Percentiles rank a stretch among this genome's conserved stretches.
These are phyloP conservation scores for Eidolon dupreanum DNA, from an alignment of 2,797 vertebrate species.

Conservation along the genomic window DNA sequence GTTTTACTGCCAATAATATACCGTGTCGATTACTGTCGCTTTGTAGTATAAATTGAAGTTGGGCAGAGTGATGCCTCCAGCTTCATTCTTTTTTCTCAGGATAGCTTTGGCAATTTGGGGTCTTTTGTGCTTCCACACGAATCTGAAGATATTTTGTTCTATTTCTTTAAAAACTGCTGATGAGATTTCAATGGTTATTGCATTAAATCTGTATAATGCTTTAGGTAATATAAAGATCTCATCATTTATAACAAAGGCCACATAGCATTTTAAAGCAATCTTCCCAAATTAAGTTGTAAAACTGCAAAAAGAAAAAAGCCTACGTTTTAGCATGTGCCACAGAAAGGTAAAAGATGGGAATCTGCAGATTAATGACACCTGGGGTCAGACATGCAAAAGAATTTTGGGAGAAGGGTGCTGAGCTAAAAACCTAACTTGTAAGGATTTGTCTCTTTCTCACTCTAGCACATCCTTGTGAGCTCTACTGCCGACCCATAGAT, in stretches of 20 bases:
- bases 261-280: background rate
- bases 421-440: background rate
- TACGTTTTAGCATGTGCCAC: background rate
- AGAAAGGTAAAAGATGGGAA: background rate
- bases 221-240: background rate
- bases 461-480: constrained; percentile 93
- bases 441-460: constrained; percentile 1
- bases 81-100: too few species aligned
- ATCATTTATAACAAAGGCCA: background rate
- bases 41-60: too few species aligned
- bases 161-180: too few species aligned
- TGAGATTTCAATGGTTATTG: too few species aligned
- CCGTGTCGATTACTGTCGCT: too few species aligned
- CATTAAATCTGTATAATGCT: too few species aligned
- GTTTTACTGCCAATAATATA: too few species aligned
- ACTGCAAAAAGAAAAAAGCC: background rate
- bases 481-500: constrained; percentile 92
- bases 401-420: background rate
- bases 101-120: too few species aligned
- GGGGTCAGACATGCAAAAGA: too few species aligned
- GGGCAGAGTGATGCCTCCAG: too few species aligned
- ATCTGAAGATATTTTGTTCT: too few species aligned
- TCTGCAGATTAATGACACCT: background rate
- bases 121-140: too few species aligned
- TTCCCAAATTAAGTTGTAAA: background rate